Percentiles rank a stretch among this genome's conserved stretches.
phyloP scores from a whole-genome alignment of 2,797 vertebrate genomes.

The Hapalemur alaotrensis region DNA sequence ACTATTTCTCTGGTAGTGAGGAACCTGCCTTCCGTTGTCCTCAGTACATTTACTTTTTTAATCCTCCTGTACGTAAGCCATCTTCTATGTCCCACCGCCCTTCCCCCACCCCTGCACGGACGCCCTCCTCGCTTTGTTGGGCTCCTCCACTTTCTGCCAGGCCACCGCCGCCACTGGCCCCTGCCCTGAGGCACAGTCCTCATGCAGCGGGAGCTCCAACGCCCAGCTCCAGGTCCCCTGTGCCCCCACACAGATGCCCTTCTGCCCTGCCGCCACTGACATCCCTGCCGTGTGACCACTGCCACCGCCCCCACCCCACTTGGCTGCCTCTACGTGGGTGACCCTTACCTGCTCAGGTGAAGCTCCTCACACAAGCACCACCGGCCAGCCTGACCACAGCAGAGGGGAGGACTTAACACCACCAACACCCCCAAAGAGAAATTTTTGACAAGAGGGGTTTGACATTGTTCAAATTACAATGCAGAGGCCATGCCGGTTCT shows the following conservation, averaged over 20 bases:
- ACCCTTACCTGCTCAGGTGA: neutral
- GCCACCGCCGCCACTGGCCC: neutral
- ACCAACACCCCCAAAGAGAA: neutral
- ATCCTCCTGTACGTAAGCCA: too few species aligned
- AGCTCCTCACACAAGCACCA: accelerated
- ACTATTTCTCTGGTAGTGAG: neutral
- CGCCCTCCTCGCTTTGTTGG: neutral
- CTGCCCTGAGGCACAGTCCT: neutral
- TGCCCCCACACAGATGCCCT: accelerated
- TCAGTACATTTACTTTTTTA: neutral
- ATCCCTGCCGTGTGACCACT: neutral
- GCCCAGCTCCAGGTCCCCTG: neutral
- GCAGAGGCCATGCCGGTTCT: neutral
- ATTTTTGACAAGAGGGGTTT: neutral
- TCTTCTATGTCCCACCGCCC: accelerated
- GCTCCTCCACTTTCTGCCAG: neutral
- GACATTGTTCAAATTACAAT: accelerated
- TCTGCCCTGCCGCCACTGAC: neutral
- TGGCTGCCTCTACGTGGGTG: neutral
- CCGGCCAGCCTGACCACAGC: neutral
- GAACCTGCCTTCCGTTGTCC: neutral
- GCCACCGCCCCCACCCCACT: neutral
- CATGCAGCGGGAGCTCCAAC: neutral
- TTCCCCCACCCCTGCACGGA: neutral
- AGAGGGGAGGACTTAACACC: neutral